phyloP scores from a whole-genome alignment of 2,113 vertebrate genomes.

The Protobothrops flavoviridis region DNA sequence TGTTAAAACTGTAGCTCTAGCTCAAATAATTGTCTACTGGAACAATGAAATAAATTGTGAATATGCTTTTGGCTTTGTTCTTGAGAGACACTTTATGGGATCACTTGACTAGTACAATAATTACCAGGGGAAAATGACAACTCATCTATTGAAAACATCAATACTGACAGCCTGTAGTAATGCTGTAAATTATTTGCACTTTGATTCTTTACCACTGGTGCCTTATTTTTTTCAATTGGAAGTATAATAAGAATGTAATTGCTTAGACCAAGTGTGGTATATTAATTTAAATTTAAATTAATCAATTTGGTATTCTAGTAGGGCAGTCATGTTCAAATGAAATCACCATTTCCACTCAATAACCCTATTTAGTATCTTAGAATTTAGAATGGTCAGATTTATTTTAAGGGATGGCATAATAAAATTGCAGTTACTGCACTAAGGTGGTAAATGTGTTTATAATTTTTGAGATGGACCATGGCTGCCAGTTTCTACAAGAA shows the following conservation, averaged over 20 bases:
- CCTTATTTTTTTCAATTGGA: background rate
- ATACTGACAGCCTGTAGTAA: background rate
- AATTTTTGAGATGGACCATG: background rate
- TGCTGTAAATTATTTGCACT: background rate
- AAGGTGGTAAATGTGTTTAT: background rate
- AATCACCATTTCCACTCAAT: background rate
- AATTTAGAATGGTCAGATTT: background rate
- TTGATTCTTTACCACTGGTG: background rate
- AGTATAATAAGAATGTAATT: slow-evolving; percentile 1
- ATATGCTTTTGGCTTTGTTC: background rate
- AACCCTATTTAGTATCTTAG: background rate
- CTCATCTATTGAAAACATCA: background rate
- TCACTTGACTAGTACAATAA: slow-evolving; percentile 2
- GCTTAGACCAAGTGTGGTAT: background rate
- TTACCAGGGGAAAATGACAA: background rate
- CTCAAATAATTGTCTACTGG: background rate
- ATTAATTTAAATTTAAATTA: background rate
- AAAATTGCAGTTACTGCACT: background rate
- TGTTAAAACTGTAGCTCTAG: background rate
- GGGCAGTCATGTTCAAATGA: background rate
- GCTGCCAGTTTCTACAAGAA: background rate
- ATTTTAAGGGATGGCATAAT: background rate
- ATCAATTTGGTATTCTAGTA: background rate
- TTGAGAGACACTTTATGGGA: background rate
- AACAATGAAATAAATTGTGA: background rate